phyloP scores from a whole-genome alignment of 1,140 invertebrate species.

The Cydia fagiglandana region DNA sequence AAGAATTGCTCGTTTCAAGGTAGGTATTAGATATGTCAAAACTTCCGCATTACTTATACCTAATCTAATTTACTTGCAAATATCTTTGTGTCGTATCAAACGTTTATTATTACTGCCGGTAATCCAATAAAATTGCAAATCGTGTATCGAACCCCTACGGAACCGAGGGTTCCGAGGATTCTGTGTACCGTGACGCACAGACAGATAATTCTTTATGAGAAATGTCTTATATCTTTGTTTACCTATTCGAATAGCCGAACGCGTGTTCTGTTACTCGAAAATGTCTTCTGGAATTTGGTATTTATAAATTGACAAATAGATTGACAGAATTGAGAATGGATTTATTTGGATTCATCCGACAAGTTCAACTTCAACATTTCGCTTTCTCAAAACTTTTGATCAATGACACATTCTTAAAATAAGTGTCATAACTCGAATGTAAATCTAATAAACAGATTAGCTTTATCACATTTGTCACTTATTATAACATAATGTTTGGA shows the following conservation, averaged over 20 bases:
- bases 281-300: too few relatives aligned
- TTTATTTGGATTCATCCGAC: too few relatives aligned
- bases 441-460: too few relatives aligned
- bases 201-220: conserved; percentile 23
- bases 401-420: too few relatives aligned
- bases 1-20: too few relatives aligned
- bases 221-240: conserved; percentile 16
- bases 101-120: conserved; percentile 23
- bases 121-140: conserved; percentile 32
- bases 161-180: conserved; percentile 17
- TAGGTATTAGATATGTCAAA: neutral
- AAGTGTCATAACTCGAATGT: too few relatives aligned
- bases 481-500: too few relatives aligned
- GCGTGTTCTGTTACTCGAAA: neutral
- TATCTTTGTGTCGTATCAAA: conserved; percentile 22
- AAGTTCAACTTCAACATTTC: too few relatives aligned
- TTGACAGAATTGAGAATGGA: too few relatives aligned
- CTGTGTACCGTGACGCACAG: conserved; percentile 10
- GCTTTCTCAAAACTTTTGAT: too few relatives aligned
- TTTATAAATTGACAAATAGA: too few relatives aligned
- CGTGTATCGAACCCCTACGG: conserved; percentile 14
- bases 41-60: neutral
- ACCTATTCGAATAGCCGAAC: neutral
- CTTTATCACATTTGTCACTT: too few relatives aligned
- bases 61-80: neutral